Base-by-base conservation (phyloP, 2,113 vertebrate genomes). In the Dryoscopus gambensis region DNA sequence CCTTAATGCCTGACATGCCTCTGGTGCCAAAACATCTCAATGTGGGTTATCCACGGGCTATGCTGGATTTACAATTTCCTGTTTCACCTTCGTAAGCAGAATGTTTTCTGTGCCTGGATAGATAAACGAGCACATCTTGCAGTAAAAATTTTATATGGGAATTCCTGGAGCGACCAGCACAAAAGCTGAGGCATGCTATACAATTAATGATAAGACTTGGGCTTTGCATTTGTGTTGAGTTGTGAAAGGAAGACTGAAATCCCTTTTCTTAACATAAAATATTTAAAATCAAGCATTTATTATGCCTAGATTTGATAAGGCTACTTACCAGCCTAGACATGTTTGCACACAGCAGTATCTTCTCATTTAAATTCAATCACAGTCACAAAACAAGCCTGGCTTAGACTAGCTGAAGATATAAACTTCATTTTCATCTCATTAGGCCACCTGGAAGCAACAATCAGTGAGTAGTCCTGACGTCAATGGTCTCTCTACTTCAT, bases 361-460 rank as follows among this genome's bases (percentile, higher is more conserved):
- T 97, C 98, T 98, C 96, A 98, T 98, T 98, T 97, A 97, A 97
- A 98, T 98, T 98, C 97, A 98, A 83, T 98, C 98, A 98, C 89
- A 97, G 97, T 98, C 97, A 97, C 93, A 96, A 97, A 98, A 97
- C 95, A 98, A 98, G 97, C 86, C 89, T 92, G 93, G 93, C 89
- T 97, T 98, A 98, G 95, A 97, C 97, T 94, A 97, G 96, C 95
- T 97, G 94, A 97, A 98, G 97, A 97, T 98, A 97, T 97, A 98
- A 98, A 98, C 95, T 98, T 97, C 95, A 97, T 98, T 98, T 98
- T 98, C 98, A 98, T 98, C 97, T 98, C 97, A 97, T 98, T 98
- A 98, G 96, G 97, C 98, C 98, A 98, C 98, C 98, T 98, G 98
- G 98, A 98, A 97, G 93, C 97, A 93, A 90, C 96, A 98, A 94